Evolutionary conservation across 1,140 invertebrate species (phyloP).

Genomic region (Atta cephalotes): DNA sequence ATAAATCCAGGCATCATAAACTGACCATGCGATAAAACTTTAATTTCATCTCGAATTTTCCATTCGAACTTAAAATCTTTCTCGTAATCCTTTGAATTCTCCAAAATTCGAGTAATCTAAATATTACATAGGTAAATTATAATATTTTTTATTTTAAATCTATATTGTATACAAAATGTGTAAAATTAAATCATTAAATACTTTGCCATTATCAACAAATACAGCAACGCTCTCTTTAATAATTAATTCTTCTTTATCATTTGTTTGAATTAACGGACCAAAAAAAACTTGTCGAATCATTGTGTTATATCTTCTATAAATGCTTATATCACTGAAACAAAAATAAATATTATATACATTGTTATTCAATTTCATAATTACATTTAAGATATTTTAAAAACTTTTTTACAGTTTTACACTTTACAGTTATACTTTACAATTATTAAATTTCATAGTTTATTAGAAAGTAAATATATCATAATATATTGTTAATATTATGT

Average conservation of each 20-base stretch:
- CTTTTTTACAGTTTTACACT: not conserved
- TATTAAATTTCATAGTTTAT: slow-evolving; percentile 1
- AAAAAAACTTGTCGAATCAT: slow-evolving; percentile 78
- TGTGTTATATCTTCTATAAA: slow-evolving; percentile 77
- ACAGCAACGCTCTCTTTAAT: slow-evolving; percentile 84
- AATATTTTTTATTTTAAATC: not conserved
- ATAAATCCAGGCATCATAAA: slow-evolving; percentile 95
- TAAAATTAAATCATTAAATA: slow-evolving; percentile 68
- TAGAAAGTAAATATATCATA: not conserved
- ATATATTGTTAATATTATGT: not conserved
- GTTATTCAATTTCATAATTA: not conserved
- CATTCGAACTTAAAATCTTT: too few species aligned
- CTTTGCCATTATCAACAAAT: slow-evolving; percentile 84
- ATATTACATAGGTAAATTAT: slow-evolving; percentile 47
- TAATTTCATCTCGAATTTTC: slow-evolving; percentile 77
- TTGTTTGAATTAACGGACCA: slow-evolving; percentile 81
- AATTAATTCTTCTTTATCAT: slow-evolving; percentile 76
- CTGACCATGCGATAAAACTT: slow-evolving; percentile 86
- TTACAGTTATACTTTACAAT: not conserved
- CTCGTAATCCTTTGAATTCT: slow-evolving; percentile 24
- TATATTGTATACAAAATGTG: not conserved
- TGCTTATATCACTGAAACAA: slow-evolving; percentile 3
- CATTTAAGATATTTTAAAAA: slow-evolving; percentile 17
- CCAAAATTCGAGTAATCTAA: slow-evolving; percentile 74
- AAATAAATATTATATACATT: slow-evolving; percentile 24